Evolutionary conservation across 1,140 invertebrate species (phyloP).

Genomic region (Drosophila obscura): DNA sequence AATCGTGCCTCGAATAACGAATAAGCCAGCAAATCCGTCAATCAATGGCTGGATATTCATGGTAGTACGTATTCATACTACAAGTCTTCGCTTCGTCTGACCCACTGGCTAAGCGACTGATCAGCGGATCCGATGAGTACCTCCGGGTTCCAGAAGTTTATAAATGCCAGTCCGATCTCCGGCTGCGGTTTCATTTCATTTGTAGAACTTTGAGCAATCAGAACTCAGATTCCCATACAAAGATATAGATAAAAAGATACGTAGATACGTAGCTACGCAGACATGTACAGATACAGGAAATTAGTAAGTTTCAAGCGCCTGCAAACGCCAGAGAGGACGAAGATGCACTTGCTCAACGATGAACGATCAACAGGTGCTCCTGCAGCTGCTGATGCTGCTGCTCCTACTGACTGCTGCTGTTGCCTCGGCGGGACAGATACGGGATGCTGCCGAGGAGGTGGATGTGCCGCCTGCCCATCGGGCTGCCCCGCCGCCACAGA

Average conservation of each 20-base stretch:
- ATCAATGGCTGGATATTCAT: background rate
- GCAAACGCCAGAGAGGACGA: constrained; percentile 23
- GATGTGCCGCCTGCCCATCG: constrained; percentile 61
- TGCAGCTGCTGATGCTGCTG: constrained; percentile 5
- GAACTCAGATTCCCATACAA: constrained; percentile 27
- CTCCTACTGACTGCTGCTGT: constrained; percentile 6
- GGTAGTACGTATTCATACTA: background rate
- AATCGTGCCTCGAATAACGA: constrained; percentile 48
- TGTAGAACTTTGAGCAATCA: constrained; percentile 40
- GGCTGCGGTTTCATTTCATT: background rate
- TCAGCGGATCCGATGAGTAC: constrained; percentile 14
- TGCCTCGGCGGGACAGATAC: constrained; percentile 39
- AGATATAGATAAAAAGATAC: background rate
- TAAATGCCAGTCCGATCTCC: constrained; percentile 47
- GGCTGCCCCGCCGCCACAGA: constrained; percentile 30
- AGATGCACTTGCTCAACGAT: constrained; percentile 30
- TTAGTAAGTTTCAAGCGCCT: constrained; percentile 56
- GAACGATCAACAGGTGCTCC: constrained; percentile 35
- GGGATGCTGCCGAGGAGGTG: constrained; percentile 57
- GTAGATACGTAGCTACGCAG: too few species aligned
- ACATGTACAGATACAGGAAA: constrained; percentile 67
- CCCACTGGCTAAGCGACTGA: constrained; percentile 10
- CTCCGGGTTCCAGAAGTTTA: constrained; percentile 44
- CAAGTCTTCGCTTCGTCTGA: constrained; percentile 12
- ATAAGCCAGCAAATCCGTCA: background rate